phyloP scores from a whole-genome alignment of 1,140 invertebrate species.

The Drosophila equinoxialis region DNA sequence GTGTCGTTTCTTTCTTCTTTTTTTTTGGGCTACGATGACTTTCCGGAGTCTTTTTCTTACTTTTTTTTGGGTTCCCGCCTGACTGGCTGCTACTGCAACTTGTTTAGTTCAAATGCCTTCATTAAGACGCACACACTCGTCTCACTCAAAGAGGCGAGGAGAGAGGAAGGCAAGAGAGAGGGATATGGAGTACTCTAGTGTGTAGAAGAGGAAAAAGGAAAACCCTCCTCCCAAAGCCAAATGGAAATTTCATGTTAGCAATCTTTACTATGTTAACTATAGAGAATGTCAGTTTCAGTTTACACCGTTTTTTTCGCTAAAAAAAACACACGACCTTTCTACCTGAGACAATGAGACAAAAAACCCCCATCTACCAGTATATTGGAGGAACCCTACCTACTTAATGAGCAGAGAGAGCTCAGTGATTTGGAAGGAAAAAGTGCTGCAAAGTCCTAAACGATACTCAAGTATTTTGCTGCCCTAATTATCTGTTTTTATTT shows the following conservation, averaged over 20 bases:
- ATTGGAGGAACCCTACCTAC: conserved; percentile 8
- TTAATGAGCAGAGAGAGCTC: conserved; percentile 31
- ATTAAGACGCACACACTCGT: conserved; percentile 51
- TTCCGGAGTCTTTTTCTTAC: conserved; percentile 41
- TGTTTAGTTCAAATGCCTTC: conserved; percentile 68
- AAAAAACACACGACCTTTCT: neutral
- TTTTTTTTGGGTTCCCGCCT: conserved; percentile 30
- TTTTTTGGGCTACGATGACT: conserved; percentile 61
- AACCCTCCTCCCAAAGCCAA: conserved; percentile 42
- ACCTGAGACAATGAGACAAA: conserved; percentile 1
- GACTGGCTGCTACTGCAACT: conserved; percentile 38
- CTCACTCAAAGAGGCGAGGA: neutral
- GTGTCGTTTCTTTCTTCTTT: conserved; percentile 29
- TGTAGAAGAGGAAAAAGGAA: conserved; percentile 1
- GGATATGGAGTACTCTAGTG: too few relatives aligned
- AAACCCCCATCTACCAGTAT: conserved; percentile 1
- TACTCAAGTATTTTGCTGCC: conserved; percentile 40
- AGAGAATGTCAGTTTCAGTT: conserved; percentile 21
- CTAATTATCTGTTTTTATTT: conserved; percentile 35
- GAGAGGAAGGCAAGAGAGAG: neutral
- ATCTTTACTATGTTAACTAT: conserved; percentile 12
- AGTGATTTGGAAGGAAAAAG: conserved; percentile 37
- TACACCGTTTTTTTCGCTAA: conserved; percentile 39
- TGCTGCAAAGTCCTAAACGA: conserved; percentile 14
- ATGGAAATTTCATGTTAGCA: conserved; percentile 57